Percentiles rank a stretch among this genome's conserved stretches.
These are phyloP conservation scores for Metridium senile DNA, from an alignment of 92 coral and sea anemone species.

Conservation along the genomic window DNA sequence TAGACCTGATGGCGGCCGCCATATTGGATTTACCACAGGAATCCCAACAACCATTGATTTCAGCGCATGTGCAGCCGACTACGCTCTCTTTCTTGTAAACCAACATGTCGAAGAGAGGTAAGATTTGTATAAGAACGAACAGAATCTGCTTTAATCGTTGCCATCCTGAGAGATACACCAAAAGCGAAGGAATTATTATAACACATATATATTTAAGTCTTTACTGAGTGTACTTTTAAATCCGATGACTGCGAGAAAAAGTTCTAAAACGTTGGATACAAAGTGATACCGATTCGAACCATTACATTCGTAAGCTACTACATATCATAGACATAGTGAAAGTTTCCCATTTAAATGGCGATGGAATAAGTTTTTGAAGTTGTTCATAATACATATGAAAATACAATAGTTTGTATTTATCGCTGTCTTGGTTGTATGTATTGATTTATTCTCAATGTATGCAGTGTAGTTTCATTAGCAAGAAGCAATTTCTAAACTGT, in stretches of 20 bases:
- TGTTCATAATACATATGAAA: background rate
- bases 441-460: background rate
- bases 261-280: background rate
- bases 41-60: conserved; percentile 8
- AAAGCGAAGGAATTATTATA: background rate
- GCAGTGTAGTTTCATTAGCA: background rate
- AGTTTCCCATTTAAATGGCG: background rate
- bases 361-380: background rate
- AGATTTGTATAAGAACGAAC: conserved; percentile 14
- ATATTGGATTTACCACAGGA: conserved; percentile 57
- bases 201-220: background rate
- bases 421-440: background rate
- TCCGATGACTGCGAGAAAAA: background rate
- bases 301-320: background rate
- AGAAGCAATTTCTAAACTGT: too few species aligned
- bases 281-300: background rate
- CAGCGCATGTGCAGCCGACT: conserved; percentile 65
- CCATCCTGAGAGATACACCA: background rate
- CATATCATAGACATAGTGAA: background rate
- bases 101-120: conserved; percentile 99
- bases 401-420: conserved; percentile 3
- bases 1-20: conserved; percentile 85
- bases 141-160: conserved; percentile 79
- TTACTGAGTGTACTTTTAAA: background rate
- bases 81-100: conserved; percentile 72